Base-by-base conservation (phyloP, 2,797 vertebrate species). In the Ateles fusciceps region DNA sequence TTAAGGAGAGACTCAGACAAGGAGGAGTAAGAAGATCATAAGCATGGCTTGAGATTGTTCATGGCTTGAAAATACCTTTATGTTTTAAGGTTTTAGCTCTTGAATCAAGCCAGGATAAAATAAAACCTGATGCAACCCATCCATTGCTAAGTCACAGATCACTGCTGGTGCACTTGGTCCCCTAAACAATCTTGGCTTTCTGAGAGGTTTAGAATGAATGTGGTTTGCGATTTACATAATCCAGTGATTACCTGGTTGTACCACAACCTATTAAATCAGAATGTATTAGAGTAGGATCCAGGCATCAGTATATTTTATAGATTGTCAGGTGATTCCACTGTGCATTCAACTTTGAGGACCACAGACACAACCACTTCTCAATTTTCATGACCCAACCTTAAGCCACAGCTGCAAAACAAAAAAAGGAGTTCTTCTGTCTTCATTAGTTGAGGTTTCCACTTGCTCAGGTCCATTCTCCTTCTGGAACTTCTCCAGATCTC, bases 31-130 rank as follows among this genome's bases (percentile, higher is more conserved):
- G 55, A 94, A 76, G 46, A 85, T 28, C 50, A 28, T 30, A 78
- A 71, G n/a, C 8, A 36, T 48, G 36, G 22, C 83, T 90, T 50
- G 85, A 78, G 15, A 97, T 19, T 39, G 1, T 57, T 95, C 36
- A 17, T 46, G 44, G 24, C 55, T 94, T 94, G 81, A 95, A 80
- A 97, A 94, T 94, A 42, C 42, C 91, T 87, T 87, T 46, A 91
- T 75, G 46, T 79, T 30, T 61, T 48, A 95, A 55, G 30, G 36
- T 84, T 92, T 89, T 92, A 76, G 36, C 57, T 87, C 48, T 76
- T 15, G 61, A 96, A 76, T 13, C 52, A 14, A 89, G 39, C 5
- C 52, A 79, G 12, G 10, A 95, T 14, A 72, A 92, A 89, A 92
- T 28, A 72, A 57, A 94, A 88, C 7, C 88, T 88, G 36, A 71